phyloP scores from a whole-genome alignment of 2,888 invertebrate genomes.

The Heteropelma amictum region DNA sequence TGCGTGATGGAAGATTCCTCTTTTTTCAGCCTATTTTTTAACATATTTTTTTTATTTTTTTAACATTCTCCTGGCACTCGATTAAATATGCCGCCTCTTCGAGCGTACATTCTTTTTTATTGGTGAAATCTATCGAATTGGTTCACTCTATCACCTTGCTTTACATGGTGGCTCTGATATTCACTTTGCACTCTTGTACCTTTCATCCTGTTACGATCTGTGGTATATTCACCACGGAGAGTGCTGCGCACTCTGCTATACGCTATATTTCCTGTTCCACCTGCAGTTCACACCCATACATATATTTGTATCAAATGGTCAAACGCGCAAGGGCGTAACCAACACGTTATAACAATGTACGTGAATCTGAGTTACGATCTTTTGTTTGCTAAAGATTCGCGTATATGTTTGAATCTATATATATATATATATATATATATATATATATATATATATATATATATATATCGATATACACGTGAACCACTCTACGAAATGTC shows the following conservation, averaged over 20 bases:
- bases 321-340: too few species aligned
- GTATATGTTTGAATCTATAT: too few species aligned
- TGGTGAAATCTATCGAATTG: conserved; percentile 25
- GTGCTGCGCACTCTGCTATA: conserved; percentile 21
- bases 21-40: too few species aligned
- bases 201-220: conserved; percentile 27
- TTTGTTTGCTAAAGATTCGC: too few species aligned
- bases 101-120: not conserved
- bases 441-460: not conserved
- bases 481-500: not conserved
- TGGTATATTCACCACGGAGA: not conserved
- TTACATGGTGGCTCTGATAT: conserved; percentile 13
- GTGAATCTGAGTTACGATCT: too few species aligned
- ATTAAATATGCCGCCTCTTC: conserved; percentile 1
- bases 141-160: conserved; percentile 24
- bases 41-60: not conserved
- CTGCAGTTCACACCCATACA: not conserved
- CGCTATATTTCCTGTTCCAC: not conserved
- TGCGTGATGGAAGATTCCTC: not conserved
- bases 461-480: not conserved
- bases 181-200: conserved; percentile 18
- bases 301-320: not conserved
- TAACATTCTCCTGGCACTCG: not conserved
- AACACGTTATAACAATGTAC: too few species aligned
- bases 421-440: not conserved